Percentiles rank a stretch among this genome's conserved stretches.
Conservation (phyloP, 2,888 invertebrate species). For the Trissolcus japonicus region DNA sequence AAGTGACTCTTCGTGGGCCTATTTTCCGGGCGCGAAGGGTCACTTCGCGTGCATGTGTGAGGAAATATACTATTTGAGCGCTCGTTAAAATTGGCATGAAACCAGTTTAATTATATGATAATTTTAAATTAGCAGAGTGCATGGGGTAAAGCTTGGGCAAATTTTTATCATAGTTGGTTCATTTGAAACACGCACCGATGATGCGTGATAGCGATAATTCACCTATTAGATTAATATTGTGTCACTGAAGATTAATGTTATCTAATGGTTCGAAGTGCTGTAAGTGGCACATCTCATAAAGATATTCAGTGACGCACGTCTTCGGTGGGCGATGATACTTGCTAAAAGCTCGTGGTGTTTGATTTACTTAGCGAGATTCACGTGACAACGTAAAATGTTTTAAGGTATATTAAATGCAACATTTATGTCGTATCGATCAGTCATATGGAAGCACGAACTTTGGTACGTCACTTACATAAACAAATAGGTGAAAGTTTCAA, state of each 20-base stretch:
- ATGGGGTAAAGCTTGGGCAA: background rate
- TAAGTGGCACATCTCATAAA: constrained; percentile 15
- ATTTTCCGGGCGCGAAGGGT: too few relatives aligned
- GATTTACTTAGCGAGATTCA: constrained; percentile 31
- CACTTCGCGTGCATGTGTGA: too few relatives aligned
- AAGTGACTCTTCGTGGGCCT: too few relatives aligned
- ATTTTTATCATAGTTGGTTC: background rate
- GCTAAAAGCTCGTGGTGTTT: constrained; percentile 33
- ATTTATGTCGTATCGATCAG: constrained; percentile 15
- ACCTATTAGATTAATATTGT: constrained; percentile 28
- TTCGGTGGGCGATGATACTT: constrained; percentile 21
- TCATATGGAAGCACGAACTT: background rate
- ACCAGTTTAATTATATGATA: background rate
- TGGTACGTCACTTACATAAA: too few relatives aligned
- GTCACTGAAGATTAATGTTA: constrained; percentile 26
- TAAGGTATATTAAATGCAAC: constrained; percentile 10
- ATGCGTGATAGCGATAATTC: constrained; percentile 19
- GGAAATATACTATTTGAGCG: too few relatives aligned
- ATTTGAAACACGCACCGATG: background rate
- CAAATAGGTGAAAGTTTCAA: too few relatives aligned
- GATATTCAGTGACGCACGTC: constrained; percentile 23
- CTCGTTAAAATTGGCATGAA: background rate
- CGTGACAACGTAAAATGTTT: constrained; percentile 8
- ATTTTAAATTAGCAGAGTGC: constrained; percentile 1
- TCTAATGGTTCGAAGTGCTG: constrained; percentile 27